Conservation (phyloP, 2,113 vertebrate species). For the Lanius ludovicianus region DNA sequence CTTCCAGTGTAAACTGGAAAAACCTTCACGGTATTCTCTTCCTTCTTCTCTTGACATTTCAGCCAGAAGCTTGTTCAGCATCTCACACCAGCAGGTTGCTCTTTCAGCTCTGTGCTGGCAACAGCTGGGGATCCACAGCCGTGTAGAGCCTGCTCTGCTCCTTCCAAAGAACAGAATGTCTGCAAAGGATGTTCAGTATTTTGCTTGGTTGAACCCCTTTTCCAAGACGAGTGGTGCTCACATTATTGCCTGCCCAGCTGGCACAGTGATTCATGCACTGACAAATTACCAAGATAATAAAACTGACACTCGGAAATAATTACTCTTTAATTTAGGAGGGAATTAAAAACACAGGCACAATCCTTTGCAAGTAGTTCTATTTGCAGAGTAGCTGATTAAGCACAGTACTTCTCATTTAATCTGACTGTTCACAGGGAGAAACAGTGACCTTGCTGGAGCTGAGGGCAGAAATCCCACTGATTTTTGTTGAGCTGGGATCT, state of each 20-base stretch:
- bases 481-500: not conserved
- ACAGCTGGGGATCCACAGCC: not conserved
- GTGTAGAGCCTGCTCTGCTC: not conserved
- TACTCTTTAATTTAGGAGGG: constrained; percentile 20
- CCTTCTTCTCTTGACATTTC: not conserved
- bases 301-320: constrained; percentile 21
- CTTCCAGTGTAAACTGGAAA: not conserved
- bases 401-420: not conserved
- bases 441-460: not conserved
- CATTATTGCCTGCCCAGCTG: not conserved
- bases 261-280: not conserved
- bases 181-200: not conserved
- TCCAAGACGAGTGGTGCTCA: not conserved
- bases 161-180: not conserved
- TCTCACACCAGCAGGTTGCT: not conserved
- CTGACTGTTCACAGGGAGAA: not conserved
- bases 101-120: not conserved
- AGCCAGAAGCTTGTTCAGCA: not conserved
- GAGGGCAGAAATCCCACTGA: not conserved
- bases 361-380: not conserved
- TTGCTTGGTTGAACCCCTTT: not conserved
- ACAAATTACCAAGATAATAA: constrained; percentile 28
- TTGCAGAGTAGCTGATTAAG: not conserved
- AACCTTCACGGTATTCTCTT: not conserved
- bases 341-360: not conserved